These are phyloP conservation scores for Diachrysia chrysitis DNA, from an alignment of 2,888 invertebrate genomes.

Conservation along the genomic window DNA sequence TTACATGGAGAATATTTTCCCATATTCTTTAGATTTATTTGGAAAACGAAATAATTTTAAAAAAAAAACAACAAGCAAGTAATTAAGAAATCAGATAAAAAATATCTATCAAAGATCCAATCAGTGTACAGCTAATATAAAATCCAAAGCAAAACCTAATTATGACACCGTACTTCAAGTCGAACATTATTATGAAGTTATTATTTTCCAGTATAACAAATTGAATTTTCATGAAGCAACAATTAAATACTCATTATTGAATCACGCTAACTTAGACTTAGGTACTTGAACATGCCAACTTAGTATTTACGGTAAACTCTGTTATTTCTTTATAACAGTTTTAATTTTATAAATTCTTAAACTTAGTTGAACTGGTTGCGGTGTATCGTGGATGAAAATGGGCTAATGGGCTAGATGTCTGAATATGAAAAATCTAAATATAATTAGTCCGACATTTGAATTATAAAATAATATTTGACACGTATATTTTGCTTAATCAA, in stretches of 20 bases:
- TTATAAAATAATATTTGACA: no score
- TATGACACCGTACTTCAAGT: conserved; percentile 24
- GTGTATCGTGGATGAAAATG: background rate
- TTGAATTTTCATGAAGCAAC: conserved; percentile 75
- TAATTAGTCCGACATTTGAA: no score
- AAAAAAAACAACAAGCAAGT: no score
- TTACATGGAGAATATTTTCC: no score
- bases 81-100: background rate
- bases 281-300: conserved; percentile 61
- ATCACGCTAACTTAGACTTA: conserved; percentile 71
- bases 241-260: conserved; percentile 76
- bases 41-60: no score
- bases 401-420: no score
- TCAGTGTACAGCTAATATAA: background rate
- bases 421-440: no score
- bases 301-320: conserved; percentile 54
- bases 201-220: conserved; percentile 67
- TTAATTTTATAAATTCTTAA: conserved; percentile 19
- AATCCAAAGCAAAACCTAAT: conserved; percentile 35
- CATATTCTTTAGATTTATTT: no score
- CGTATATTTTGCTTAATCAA: no score
- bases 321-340: conserved; percentile 43
- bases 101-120: background rate
- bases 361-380: conserved; percentile 2
- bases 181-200: conserved; percentile 64